Conservation (phyloP, 2,888 invertebrate species). For the Desoria tigrina region DNA sequence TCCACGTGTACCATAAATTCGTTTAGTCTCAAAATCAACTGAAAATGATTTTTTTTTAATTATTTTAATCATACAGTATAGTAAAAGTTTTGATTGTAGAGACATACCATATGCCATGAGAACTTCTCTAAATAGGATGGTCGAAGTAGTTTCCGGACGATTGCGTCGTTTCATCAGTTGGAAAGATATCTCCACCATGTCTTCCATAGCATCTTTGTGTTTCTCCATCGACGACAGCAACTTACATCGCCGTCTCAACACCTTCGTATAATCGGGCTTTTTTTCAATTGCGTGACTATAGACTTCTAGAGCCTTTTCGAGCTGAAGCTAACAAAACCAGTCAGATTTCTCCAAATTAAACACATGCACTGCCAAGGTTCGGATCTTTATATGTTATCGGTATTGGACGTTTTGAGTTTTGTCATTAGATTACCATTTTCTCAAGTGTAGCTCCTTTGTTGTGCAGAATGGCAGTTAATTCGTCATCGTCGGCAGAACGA, state of each 20-base stretch:
- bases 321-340: neutral
- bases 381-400: too few relatives aligned
- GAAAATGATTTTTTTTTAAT: neutral
- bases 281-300: slow-evolving; percentile 25
- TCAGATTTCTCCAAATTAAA: neutral
- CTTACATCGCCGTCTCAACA: slow-evolving; percentile 16
- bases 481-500: slow-evolving; percentile 4
- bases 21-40: slow-evolving; percentile 30
- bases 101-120: slow-evolving; percentile 19
- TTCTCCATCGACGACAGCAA: neutral
- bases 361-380: neutral
- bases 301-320: slow-evolving; percentile 30
- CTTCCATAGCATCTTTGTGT: slow-evolving; percentile 16
- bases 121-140: neutral
- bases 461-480: slow-evolving; percentile 33
- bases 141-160: neutral
- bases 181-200: slow-evolving; percentile 12
- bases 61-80: neutral
- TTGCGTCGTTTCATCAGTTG: slow-evolving; percentile 20
- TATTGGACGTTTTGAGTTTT: too few relatives aligned
- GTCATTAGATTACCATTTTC: slow-evolving; percentile 29
- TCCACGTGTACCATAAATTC: slow-evolving; percentile 5
- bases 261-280: slow-evolving; percentile 18
- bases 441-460: slow-evolving; percentile 37
- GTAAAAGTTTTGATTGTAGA: neutral